Conservation (phyloP, 64 coral and sea anemone genomes). For the Dendronephthya gigantea region DNA sequence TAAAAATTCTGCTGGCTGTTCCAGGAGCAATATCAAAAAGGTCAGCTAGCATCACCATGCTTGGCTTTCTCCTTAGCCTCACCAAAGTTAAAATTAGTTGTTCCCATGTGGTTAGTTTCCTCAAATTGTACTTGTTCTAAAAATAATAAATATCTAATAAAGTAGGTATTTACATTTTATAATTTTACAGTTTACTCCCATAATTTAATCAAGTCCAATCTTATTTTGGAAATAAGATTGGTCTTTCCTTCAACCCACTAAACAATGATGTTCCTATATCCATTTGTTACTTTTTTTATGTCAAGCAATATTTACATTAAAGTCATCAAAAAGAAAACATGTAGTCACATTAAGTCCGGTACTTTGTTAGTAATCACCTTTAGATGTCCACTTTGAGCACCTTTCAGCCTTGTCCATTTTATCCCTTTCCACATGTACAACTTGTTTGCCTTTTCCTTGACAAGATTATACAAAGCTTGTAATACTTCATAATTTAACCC, state of each 20-base stretch:
- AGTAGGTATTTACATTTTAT: neutral
- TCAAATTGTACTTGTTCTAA: slow-evolving; percentile 7
- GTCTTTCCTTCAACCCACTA: neutral
- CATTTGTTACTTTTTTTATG: neutral
- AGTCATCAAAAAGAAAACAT: neutral
- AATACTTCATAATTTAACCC: neutral
- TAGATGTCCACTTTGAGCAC: neutral
- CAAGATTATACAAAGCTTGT: neutral
- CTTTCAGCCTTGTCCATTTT: neutral
- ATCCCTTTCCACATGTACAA: slow-evolving; percentile 14
- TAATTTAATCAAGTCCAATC: too few species aligned
- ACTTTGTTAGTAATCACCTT: neutral
- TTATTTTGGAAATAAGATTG: too few species aligned
- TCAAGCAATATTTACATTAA: neutral
- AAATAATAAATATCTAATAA: neutral
- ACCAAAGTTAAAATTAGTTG: slow-evolving; percentile 4
- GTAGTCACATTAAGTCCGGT: neutral
- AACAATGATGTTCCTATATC: neutral
- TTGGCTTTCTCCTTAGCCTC: slow-evolving; percentile 15
- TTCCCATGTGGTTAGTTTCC: slow-evolving; percentile 1
- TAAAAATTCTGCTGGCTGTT: slow-evolving; percentile 12
- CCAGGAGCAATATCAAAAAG: slow-evolving; percentile 3
- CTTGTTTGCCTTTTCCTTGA: neutral
- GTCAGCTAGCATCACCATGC: neutral
- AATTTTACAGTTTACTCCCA: too few species aligned